Percentiles rank a stretch among this genome's conserved stretches.
Conservation (phyloP, 1,140 invertebrate genomes). For the Maconellicoccus hirsutus region DNA sequence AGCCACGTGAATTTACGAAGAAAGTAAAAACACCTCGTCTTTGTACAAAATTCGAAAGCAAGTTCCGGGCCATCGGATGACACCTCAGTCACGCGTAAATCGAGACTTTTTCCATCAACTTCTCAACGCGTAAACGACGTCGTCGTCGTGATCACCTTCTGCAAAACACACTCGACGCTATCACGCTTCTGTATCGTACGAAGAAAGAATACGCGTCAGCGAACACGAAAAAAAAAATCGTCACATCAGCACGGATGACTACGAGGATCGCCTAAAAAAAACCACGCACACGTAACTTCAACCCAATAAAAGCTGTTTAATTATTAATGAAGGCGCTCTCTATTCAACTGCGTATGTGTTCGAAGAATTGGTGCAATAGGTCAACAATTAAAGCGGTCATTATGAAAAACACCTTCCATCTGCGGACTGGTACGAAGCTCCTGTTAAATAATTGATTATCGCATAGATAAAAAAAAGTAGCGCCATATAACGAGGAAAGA, state of each 20-base stretch:
- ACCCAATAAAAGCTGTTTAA: not conserved
- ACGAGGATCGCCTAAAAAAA: not conserved
- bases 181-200: too few relatives aligned
- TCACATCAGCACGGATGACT: not conserved
- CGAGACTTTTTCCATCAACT: too few relatives aligned
- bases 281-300: not conserved
- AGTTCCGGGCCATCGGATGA: too few relatives aligned
- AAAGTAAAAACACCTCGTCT: too few relatives aligned
- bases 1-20: not conserved
- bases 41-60: too few relatives aligned
- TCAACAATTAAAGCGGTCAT: slow-evolving; percentile 8
- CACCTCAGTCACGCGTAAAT: too few relatives aligned
- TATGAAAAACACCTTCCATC: not conserved
- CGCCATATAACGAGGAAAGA: not conserved
- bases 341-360: not conserved
- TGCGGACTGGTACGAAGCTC: not conserved
- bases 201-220: too few relatives aligned
- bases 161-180: too few relatives aligned
- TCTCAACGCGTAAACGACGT: too few relatives aligned
- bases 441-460: slow-evolving; percentile 2
- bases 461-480: not conserved
- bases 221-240: too few relatives aligned
- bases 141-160: too few relatives aligned
- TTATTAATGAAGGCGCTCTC: not conserved
- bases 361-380: not conserved